Evolutionary conservation across 2,888 invertebrate species (phyloP).

Genomic region (Nomada fucata): DNA sequence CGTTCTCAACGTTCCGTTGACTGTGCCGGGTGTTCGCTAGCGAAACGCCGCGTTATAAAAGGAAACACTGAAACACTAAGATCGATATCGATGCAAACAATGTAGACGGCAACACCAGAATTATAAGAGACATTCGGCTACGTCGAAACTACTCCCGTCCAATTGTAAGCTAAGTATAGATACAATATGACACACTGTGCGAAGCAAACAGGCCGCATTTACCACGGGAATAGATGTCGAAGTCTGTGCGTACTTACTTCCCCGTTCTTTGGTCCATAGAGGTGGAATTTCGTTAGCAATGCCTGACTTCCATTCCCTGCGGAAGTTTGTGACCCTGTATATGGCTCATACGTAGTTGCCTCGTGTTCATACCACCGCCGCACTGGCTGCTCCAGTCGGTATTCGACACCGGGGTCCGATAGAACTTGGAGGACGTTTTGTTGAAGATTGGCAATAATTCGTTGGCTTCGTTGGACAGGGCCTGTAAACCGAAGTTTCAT

Average conservation of each 20-base stretch:
- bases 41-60: conserved; percentile 5
- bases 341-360: conserved; percentile 80
- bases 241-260: conserved; percentile 44
- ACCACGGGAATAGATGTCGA: neutral
- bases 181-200: neutral
- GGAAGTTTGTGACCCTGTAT: conserved; percentile 78
- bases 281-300: conserved; percentile 76
- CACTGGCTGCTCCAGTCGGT: conserved; percentile 95
- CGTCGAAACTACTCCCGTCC: neutral
- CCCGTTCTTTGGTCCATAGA: conserved; percentile 40
- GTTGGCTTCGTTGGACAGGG: conserved; percentile 97
- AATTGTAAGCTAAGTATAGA: neutral
- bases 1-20: neutral
- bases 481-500: conserved; percentile 85
- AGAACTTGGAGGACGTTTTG: conserved; percentile 96
- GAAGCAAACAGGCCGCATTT: too few relatives aligned
- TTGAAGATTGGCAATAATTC: conserved; percentile 99
- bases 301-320: conserved; percentile 77
- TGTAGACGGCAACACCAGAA: neutral
- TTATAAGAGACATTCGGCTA: neutral
- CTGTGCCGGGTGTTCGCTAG: conserved; percentile 3
- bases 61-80: conserved; percentile 28
- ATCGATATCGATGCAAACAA: neutral
- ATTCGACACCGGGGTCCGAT: conserved; percentile 91
- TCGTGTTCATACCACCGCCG: conserved; percentile 81